phyloP scores from a whole-genome alignment of 2,797 vertebrate species.

The Diceros bicornis region DNA sequence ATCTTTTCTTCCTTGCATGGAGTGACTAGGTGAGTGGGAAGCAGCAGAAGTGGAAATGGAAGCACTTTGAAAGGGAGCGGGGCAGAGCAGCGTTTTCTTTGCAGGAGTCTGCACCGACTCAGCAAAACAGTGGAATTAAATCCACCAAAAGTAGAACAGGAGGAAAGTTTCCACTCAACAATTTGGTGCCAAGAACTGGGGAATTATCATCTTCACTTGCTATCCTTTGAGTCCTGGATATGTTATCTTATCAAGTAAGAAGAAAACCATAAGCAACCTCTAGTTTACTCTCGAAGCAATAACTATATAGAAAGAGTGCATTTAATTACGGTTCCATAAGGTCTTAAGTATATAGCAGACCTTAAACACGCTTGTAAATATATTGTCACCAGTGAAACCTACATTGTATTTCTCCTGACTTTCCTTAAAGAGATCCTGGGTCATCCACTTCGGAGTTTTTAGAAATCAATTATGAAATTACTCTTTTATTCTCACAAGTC shows the following conservation, averaged over 20 bases:
- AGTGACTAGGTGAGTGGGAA: background rate
- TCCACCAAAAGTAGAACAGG: background rate
- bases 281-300: background rate
- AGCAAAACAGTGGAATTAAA: background rate
- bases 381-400: background rate
- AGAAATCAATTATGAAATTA: constrained; percentile 17
- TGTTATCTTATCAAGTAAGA: constrained; percentile 19
- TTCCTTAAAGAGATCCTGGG: constrained; percentile 1
- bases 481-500: background rate
- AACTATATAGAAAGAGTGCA: background rate
- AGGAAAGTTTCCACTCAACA: background rate
- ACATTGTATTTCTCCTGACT: background rate
- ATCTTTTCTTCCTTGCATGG: background rate
- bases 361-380: constrained; percentile 35
- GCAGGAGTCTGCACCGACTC: constrained; percentile 17
- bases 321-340: background rate
- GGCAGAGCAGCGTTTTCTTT: background rate
- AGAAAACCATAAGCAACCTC: background rate
- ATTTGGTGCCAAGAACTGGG: background rate
- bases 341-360: background rate
- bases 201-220: background rate
- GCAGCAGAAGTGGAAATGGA: background rate
- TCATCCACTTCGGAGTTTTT: background rate
- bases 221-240: background rate
- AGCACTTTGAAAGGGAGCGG: background rate